Evolutionary conservation across 2,113 vertebrate genomes (phyloP), one percentile per base, ranked within the genome.

Genomic region (Pica pica): DNA sequence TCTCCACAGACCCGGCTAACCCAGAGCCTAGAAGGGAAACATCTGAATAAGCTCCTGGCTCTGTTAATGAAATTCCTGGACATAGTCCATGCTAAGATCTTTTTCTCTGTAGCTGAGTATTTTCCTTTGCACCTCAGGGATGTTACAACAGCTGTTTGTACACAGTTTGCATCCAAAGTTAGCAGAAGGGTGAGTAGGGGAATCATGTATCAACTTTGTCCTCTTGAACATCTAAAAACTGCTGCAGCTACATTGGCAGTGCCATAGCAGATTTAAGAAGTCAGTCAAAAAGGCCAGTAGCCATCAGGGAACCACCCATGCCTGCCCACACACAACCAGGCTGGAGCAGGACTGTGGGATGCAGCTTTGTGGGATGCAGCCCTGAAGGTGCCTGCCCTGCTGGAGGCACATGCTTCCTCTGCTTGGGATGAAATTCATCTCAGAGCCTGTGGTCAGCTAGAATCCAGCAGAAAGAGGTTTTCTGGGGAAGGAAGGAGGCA

Each of bases 81-180:
- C 59, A 42, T 35, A 61, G 77, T 96, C 94, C 95, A 96, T 55
- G 71, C 89, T 93, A 94, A 95, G 95, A 91, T 83, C 86, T 92
- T 83, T 89, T 83, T 80, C 46, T 57, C 60, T 89, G 44, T 87
- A 77, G 63, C 65, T 73, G 57, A 79, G 79, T 83, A 75, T 75
- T 90, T 89, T 87, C 52, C 56, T 94, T 94, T 76, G 86, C 94
- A 93, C 81, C 83, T 91, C 35, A 52, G 94, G 88, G 97, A 95
- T 96, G 90, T 95, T 95, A 68, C 82, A 82, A 91, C 97, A 97
- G 95, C 96, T 96, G 94, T 97, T 97, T 97, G 95, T 97, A 96
- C 97, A 97, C 95, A 96, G 64, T 83, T 80, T 55, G 49, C 57
- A 78, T 91, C 78, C 95, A 91, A 95, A 95, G 94, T 94, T 94